Conservation (phyloP, 2,888 invertebrate genomes). For the Aspidapion aeneum region DNA sequence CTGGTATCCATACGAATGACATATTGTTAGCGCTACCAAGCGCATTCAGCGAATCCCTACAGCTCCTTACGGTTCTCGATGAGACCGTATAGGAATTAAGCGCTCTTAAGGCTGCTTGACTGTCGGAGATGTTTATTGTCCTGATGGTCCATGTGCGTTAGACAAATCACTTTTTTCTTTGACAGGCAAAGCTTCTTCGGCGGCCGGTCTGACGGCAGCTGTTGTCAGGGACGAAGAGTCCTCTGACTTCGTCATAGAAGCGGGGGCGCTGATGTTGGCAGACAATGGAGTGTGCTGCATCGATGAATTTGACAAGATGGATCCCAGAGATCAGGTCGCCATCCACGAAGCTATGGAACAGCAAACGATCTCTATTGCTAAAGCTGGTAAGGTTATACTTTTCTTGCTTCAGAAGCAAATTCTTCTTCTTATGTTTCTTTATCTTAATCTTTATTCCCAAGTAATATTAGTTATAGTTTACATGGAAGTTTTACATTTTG, state of each 20-base stretch:
- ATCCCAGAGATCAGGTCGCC: slow-evolving; percentile 90
- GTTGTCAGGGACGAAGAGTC: slow-evolving; percentile 98
- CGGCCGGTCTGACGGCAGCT: slow-evolving; percentile 98
- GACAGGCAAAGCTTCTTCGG: slow-evolving; percentile 92
- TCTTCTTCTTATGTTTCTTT: no score
- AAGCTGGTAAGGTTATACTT: slow-evolving; percentile 67
- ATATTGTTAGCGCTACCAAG: no score
- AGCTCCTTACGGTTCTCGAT: no score
- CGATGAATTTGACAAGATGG: slow-evolving; percentile 99
- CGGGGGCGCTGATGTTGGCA: slow-evolving; percentile 98
- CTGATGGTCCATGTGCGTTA: no score
- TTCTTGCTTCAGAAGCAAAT: slow-evolving; percentile 46
- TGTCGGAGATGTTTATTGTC: no score
- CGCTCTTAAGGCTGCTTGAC: no score
- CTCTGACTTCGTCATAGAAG: slow-evolving; percentile 98
- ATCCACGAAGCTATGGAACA: slow-evolving; percentile 99
- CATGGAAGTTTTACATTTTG: no score
- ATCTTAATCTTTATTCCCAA: no score
- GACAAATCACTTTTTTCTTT: not conserved
- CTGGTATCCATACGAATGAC: no score
- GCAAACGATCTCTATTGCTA: slow-evolving; percentile 97
- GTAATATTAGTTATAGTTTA: no score
- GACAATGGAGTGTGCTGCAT: slow-evolving; percentile 99
- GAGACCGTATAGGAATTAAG: no score
- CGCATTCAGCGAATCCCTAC: no score